phyloP scores from a whole-genome alignment of 1,140 invertebrate species.

The Chionoecetes opilio region DNA sequence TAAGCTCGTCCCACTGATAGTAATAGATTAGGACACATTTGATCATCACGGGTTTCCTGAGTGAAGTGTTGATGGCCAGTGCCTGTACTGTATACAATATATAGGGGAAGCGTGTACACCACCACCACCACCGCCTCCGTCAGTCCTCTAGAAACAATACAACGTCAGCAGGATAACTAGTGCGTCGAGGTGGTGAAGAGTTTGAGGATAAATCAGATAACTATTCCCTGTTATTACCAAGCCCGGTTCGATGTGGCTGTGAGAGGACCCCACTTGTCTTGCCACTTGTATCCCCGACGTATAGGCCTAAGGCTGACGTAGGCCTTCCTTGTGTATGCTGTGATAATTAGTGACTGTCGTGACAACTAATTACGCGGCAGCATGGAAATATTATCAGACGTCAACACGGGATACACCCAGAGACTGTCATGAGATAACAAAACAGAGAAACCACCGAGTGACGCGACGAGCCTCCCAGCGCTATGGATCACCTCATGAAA shows the following conservation, averaged over 20 bases:
- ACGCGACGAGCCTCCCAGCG: too few species aligned
- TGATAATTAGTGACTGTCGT: neutral
- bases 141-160: neutral
- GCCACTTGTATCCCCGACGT: neutral
- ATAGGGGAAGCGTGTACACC: neutral
- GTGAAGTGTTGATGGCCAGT: neutral
- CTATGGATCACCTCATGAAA: constrained; percentile 20
- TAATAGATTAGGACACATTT: neutral
- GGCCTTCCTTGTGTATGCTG: neutral
- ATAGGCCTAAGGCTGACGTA: neutral
- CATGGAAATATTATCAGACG: neutral
- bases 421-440: neutral
- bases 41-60: neutral
- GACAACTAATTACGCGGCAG: neutral
- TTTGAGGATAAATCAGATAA: neutral
- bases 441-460: too few species aligned
- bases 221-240: neutral
- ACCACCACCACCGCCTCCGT: neutral
- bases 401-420: neutral
- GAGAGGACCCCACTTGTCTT: too few species aligned
- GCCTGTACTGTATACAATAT: neutral
- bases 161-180: neutral
- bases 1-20: neutral
- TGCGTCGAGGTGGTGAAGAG: neutral
- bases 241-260: neutral